Percentiles rank a stretch among this genome's conserved stretches.
These are phyloP conservation scores for Laupala kohalensis DNA, from an alignment of 1,140 invertebrate genomes.

Conservation along the genomic window DNA sequence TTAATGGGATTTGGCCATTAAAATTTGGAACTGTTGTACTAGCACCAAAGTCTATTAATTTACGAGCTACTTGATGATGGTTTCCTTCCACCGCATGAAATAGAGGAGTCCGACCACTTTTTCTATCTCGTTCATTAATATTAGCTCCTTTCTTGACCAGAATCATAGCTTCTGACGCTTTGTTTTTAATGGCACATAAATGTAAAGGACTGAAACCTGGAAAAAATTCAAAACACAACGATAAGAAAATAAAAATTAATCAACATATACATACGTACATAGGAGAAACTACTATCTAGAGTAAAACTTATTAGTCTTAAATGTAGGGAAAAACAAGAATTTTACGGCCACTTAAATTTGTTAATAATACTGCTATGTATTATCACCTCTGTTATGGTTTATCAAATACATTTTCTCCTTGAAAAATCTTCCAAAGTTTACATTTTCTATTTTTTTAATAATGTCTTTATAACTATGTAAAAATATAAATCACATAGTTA, in stretches of 20 bases:
- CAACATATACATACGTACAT: too few species aligned
- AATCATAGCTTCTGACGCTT: background rate
- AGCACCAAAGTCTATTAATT: conserved; percentile 21
- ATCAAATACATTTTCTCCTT: too few species aligned
- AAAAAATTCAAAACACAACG: background rate
- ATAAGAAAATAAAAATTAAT: background rate
- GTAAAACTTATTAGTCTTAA: too few species aligned
- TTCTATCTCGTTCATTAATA: conserved; percentile 16
- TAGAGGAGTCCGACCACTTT: conserved; percentile 26
- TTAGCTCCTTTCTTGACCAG: background rate
- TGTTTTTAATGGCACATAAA: background rate
- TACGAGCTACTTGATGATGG: conserved; percentile 13
- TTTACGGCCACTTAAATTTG: too few species aligned
- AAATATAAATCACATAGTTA: too few species aligned
- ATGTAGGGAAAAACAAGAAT: too few species aligned
- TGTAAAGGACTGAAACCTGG: background rate
- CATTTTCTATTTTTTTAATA: too few species aligned
- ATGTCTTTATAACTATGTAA: too few species aligned
- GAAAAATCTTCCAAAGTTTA: too few species aligned
- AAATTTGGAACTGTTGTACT: conserved; percentile 21
- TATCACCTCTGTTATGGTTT: too few species aligned
- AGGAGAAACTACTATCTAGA: too few species aligned
- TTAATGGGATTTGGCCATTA: conserved; percentile 21
- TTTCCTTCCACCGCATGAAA: conserved; percentile 25
- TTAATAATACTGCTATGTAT: too few species aligned